Evolutionary conservation across 2,113 vertebrate genomes (phyloP), one percentile per base, ranked within the genome.

Genomic region (Indicator indicator): DNA sequence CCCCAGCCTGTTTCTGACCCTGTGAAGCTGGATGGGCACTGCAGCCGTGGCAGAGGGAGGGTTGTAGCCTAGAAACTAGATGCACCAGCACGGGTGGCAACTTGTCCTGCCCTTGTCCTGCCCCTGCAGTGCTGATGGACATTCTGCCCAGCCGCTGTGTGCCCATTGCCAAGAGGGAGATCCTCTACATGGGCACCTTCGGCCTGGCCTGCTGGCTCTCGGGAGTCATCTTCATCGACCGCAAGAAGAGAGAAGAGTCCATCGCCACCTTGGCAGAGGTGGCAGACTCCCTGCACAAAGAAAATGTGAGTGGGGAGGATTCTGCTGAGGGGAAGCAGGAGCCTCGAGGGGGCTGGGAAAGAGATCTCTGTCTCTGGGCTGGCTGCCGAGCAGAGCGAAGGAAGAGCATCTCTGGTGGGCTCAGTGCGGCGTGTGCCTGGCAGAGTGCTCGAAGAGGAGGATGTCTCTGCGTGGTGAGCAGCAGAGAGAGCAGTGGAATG

Each of bases 161-260:
- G 72, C 89, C 97, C 54, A 87, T 98, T 38, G 98, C 97, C 38
- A 98, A 98, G 95, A 97, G 96, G 21, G 98, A 98, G 93, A 96
- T 98, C 13, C 94, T 98, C 4, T 98, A 97, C 88, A 97, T 97
- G 5, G 98, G 98, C 80, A 95, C 98, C 0, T 98, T 97, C 0
- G 98, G 98, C n/a, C 88, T 98, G n/a, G 98, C 96, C 1, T 98
- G 97, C 79, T 98, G 98, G 98, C 80, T 98, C 16, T 88, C 94
- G 6, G 98, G 98, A 9, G 14, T 97, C 69, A 71, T 98, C 89
- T 98, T 98, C 96, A 97, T 98, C 3, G 97, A 98, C 91, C 97
- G 97, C 77, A 98, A 97, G 84, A 97, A 96, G 60, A 98, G 85
- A 3, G 96, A 98, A 12, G 97, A 97, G 44, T 97, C 98, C 62